Evolutionary conservation across 53 echinoderm and acorn worm genomes (phyloP).

Genomic region (Pentamera pediparva): DNA sequence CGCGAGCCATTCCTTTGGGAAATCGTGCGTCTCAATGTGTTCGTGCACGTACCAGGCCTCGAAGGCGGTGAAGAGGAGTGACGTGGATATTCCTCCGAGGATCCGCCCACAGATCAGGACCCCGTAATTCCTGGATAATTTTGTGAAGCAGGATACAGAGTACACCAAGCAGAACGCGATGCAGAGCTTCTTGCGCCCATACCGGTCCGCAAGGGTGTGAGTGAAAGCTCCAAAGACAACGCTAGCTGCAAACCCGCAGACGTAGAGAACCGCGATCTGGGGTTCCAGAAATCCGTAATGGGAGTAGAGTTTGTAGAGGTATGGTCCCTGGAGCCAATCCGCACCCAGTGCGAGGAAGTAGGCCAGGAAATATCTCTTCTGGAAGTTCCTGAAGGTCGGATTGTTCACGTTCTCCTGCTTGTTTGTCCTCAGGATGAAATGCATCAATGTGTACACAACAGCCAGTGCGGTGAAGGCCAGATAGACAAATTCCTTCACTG

Average conservation of each 20-base stretch:
- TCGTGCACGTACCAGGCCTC: slow-evolving; percentile 98
- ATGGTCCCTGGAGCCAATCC: slow-evolving; percentile 95
- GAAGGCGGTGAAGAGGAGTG: slow-evolving; percentile 86
- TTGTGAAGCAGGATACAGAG: slow-evolving; percentile 88
- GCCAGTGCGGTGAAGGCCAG: slow-evolving; percentile 54
- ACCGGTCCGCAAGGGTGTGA: slow-evolving; percentile 67
- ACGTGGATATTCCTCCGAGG: slow-evolving; percentile 86
- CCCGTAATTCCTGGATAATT: slow-evolving; percentile 67
- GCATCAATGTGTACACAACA: slow-evolving; percentile 45
- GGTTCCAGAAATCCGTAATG: slow-evolving; percentile 89
- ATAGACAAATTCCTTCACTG: slow-evolving; percentile 51
- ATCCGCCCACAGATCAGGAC: slow-evolving; percentile 76
- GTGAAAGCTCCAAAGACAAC: slow-evolving; percentile 79
- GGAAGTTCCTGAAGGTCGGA: slow-evolving; percentile 79
- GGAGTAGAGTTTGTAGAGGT: slow-evolving; percentile 90
- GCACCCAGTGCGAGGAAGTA: slow-evolving; percentile 87
- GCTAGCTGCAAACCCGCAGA: slow-evolving; percentile 93
- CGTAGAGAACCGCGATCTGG: slow-evolving; percentile 95
- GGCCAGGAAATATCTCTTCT: slow-evolving; percentile 77
- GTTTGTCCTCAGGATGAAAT: slow-evolving; percentile 45
- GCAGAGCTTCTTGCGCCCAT: slow-evolving; percentile 86
- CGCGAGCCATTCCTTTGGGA: slow-evolving; percentile 91
- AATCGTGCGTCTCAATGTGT: slow-evolving; percentile 84
- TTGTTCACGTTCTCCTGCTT: slow-evolving; percentile 64
- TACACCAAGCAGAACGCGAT: slow-evolving; percentile 91